phyloP scores from a whole-genome alignment of 2,888 invertebrate species.

The Eristalis tenax region DNA sequence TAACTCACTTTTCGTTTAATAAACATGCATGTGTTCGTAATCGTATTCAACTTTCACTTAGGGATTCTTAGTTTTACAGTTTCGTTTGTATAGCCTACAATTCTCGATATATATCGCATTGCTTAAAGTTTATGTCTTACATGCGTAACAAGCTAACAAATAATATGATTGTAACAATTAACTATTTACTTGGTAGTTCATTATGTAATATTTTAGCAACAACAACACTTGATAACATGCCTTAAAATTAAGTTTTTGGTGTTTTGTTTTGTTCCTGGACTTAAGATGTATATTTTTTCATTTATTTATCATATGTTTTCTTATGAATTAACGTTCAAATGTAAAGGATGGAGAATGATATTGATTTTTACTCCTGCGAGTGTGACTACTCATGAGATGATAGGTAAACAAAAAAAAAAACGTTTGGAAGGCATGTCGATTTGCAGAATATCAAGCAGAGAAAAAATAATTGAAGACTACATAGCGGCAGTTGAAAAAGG shows the following conservation, averaged over 20 bases:
- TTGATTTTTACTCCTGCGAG: neutral
- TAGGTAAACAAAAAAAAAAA: neutral
- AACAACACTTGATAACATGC: constrained; percentile 11
- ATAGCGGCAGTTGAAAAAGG: too few relatives aligned
- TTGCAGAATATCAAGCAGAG: too few relatives aligned
- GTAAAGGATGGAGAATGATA: neutral
- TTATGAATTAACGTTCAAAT: neutral
- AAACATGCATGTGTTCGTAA: neutral
- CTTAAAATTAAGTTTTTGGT: constrained; percentile 27
- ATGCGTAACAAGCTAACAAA: constrained; percentile 47
- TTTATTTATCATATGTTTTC: neutral
- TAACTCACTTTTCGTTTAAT: constrained; percentile 2
- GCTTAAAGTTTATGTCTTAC: neutral
- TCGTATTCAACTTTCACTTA: neutral
- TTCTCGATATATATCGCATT: neutral
- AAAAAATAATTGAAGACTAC: too few relatives aligned
- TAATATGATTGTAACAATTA: constrained; percentile 37
- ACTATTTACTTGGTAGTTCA: neutral
- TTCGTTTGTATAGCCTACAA: neutral
- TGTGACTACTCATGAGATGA: neutral
- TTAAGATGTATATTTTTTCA: neutral
- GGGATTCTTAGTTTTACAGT: constrained; percentile 24
- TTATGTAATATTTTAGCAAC: constrained; percentile 1
- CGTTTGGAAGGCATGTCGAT: too few relatives aligned
- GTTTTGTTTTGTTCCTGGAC: neutral